These are phyloP conservation scores for Tenodera sinensis DNA, from an alignment of 2,888 invertebrate species.

Conservation along the genomic window DNA sequence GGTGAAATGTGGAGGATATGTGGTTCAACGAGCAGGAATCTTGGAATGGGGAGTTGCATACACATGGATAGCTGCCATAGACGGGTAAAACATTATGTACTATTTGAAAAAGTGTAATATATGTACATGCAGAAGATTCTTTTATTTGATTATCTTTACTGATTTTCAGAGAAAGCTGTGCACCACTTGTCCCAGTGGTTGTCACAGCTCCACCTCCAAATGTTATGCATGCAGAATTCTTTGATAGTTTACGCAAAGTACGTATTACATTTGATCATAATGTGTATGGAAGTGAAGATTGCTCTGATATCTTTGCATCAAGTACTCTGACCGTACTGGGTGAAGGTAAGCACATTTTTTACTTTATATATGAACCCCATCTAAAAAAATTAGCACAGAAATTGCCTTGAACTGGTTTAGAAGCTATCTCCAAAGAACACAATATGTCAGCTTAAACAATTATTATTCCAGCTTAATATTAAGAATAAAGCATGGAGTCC, in stretches of 20 bases:
- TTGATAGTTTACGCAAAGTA: slow-evolving; percentile 24
- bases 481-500: no score
- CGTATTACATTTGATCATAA: slow-evolving; percentile 31
- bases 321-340: slow-evolving; percentile 21
- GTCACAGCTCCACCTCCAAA: slow-evolving; percentile 21
- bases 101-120: neutral
- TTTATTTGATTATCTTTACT: neutral
- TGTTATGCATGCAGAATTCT: slow-evolving; percentile 20
- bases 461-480: no score
- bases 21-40: slow-evolving; percentile 19
- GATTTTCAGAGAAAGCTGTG: neutral
- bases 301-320: slow-evolving; percentile 16
- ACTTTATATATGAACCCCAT: neutral
- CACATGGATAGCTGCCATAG: slow-evolving; percentile 30
- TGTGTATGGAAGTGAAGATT: slow-evolving; percentile 25
- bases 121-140: neutral
- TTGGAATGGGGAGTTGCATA: slow-evolving; percentile 29
- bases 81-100: slow-evolving; percentile 21
- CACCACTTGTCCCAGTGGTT: neutral
- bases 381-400: no score
- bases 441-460: no score
- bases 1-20: slow-evolving; percentile 26
- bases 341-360: slow-evolving; percentile 7
- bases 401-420: no score
- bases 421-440: no score